Evolutionary conservation across 2,888 invertebrate genomes (phyloP).

Genomic region (Pecten maximus): DNA sequence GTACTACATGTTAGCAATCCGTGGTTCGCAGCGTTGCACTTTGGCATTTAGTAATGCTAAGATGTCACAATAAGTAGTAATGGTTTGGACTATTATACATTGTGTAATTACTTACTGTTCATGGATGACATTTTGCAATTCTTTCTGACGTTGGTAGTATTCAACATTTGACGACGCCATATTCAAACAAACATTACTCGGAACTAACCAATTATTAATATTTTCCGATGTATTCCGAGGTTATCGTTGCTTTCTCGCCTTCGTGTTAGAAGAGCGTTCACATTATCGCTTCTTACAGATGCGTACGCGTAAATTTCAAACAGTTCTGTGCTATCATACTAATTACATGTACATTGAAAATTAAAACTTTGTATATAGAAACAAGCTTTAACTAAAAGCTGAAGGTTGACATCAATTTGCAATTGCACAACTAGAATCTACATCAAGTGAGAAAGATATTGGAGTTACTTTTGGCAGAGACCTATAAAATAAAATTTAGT

Average conservation of each 20-base stretch:
- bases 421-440: too few relatives aligned
- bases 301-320: too few relatives aligned
- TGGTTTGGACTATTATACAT: neutral
- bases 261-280: neutral
- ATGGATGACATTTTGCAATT: slow-evolving; percentile 73
- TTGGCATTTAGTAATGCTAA: neutral
- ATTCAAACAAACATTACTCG: slow-evolving; percentile 63
- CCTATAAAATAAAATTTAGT: too few relatives aligned
- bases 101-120: slow-evolving; percentile 67
- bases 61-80: neutral
- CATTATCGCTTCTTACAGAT: neutral
- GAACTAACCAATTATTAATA: slow-evolving; percentile 2
- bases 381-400: too few relatives aligned
- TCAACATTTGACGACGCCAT: slow-evolving; percentile 79
- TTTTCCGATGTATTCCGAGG: neutral
- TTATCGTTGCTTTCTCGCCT: neutral
- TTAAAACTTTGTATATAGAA: too few relatives aligned
- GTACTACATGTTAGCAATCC: neutral
- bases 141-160: slow-evolving; percentile 77
- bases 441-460: too few relatives aligned
- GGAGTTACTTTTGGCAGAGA: too few relatives aligned
- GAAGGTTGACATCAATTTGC: too few relatives aligned
- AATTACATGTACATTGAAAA: too few relatives aligned
- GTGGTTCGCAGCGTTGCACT: neutral
- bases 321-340: too few relatives aligned